Evolutionary conservation across 2,113 vertebrate species (phyloP), one percentile per base, ranked within the genome.

Genomic region (Ranitomeya variabilis): DNA sequence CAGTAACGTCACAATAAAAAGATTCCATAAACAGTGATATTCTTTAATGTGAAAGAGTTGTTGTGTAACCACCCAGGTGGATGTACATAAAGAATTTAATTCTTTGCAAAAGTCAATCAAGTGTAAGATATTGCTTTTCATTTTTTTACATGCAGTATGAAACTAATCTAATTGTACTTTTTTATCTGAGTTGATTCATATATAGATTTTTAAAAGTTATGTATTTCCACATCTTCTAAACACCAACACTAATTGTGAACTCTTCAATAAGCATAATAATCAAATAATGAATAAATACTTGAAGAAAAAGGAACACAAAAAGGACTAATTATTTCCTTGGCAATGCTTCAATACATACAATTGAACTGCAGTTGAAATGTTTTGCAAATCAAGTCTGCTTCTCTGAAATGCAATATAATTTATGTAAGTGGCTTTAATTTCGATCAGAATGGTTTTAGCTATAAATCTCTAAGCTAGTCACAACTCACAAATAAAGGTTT

Each of bases 361-460:
- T 76, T 76, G 37, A 76, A 19, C 16, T 76, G 37, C 16, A 51
- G 37, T 76, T 76, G 18, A 76, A 51, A 76, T 76, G 73, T 51
- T 76, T 76, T 74, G 71, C 71, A 74, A 74, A 76, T 76, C 73
- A 21, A 51, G 73, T 76, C 51, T 45, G 73, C 37, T 19, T 73
- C 73, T 52, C 73, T 21, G 16, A 76, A 76, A 19, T 3, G 7
- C 51, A 51, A 76, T 21, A 76, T 76, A 76, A 76, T 76, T 76
- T 76, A 74, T 74, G 7, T 74, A 76, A 76, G 73, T 76, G 73
- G 73, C 45, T 76, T 76, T 76, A 76, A 76, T 76, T 76, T 76
- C 18, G 16, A 51, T 21, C 37, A 76, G 73, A 76, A 51, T 76
- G 73, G 19, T 52, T 51, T 51, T 76, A 37, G 21, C 21, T 76